Base-by-base conservation (phyloP, 1,140 invertebrate genomes). In the Pseudomyrmex dendroicus region DNA sequence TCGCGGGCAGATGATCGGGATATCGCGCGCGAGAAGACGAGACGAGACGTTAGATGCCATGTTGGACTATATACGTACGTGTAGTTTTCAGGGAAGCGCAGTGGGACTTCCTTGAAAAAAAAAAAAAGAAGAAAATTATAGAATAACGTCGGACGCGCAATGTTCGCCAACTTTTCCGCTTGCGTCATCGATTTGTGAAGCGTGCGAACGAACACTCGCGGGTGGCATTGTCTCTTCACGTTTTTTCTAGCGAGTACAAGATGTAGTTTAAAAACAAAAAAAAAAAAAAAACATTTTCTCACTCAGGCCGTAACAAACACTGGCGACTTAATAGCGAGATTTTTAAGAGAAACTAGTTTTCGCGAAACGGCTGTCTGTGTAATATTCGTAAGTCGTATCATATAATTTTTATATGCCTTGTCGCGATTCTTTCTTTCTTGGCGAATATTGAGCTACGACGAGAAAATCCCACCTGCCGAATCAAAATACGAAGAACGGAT, bases 11-110 rank as follows among this genome's bases (percentile, higher is more conserved):
- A 73, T 63, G 25, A 44, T 73, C 70, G 68, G 35, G 20, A 35
- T 61, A 54, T 48, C 57, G 44, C 61, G 15, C 57, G 44, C 61
- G 15, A 20, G 12, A 10, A 62, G 35, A 68, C 48, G 63, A 66
- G 35, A 66, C 35, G 10, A 66, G 35, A 66, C 35, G 12, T 56
- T 67, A 56, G 76, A 84, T 86, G 85, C 85, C 84, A 86, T 86
- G 72, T 73, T 86, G 73, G 25, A 20, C 70, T 76, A 54, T 35
- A 35, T 35, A 35, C 35, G 5, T 35, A 35, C 4, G 35, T 59
- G 56, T 67, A 82, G 46, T 84, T 78, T 78, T 80, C 76, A 84
- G 73, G 62, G 68, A 70, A 61, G 61, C 44, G 25, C 20, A 13
- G 10, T 73, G 50, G 62, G 25, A 72, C 52, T 77, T 63, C 15